phyloP scores from a whole-genome alignment of 1,140 invertebrate species.

The Neodiprion fabricii region DNA sequence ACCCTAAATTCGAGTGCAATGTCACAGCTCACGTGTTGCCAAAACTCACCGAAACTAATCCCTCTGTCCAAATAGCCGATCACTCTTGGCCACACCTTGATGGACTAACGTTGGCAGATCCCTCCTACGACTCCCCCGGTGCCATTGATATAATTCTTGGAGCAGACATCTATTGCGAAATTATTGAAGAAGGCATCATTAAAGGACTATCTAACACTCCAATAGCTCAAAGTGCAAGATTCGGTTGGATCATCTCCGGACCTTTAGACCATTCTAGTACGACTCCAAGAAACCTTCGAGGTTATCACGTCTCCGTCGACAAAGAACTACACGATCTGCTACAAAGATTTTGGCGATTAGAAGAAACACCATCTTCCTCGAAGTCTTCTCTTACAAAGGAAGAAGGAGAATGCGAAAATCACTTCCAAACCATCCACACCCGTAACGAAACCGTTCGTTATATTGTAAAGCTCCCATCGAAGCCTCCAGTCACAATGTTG shows the following conservation, averaged over 20 bases:
- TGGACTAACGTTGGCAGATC: constrained; percentile 23
- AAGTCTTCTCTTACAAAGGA: constrained; percentile 6
- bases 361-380: constrained; percentile 4
- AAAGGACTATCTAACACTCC: constrained; percentile 9
- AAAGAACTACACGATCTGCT: neutral
- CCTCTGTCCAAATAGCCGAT: neutral
- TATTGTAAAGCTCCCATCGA: constrained; percentile 24
- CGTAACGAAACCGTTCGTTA: constrained; percentile 19
- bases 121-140: constrained; percentile 14
- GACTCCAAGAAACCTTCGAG: neutral
- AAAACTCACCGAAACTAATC: constrained; percentile 8
- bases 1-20: neutral
- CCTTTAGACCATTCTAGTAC: neutral
- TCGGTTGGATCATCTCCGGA: constrained; percentile 22
- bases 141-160: constrained; percentile 27
- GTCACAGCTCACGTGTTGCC: constrained; percentile 20
- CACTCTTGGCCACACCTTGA: constrained; percentile 9
- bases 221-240: constrained; percentile 17
- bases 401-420: constrained; percentile 27
- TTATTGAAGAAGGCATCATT: constrained; percentile 18
- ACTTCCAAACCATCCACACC: constrained; percentile 14
- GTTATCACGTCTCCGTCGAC: neutral
- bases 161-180: constrained; percentile 22
- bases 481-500: constrained; percentile 19
- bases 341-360: constrained; percentile 19